Conservation (phyloP, 2,797 vertebrate genomes). For the Pseudochirops corinnae region DNA sequence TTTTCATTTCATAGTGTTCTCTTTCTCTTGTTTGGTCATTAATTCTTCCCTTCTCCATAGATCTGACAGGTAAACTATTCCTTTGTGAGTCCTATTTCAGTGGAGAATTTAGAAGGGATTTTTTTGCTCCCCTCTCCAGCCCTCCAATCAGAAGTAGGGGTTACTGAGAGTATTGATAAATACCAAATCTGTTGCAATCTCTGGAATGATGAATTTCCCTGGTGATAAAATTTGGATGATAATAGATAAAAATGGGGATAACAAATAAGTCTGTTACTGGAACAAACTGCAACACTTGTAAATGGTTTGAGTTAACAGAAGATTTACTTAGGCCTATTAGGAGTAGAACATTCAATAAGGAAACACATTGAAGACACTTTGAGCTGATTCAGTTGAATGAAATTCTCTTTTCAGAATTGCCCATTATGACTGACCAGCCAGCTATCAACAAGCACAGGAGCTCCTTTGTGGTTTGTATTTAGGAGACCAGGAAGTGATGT, state of each 20-base stretch:
- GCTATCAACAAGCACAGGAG: neutral
- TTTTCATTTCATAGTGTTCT: neutral
- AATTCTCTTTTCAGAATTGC: neutral
- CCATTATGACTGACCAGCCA: neutral
- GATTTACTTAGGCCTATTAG: neutral
- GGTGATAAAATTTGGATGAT: neutral
- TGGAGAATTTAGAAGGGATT: neutral
- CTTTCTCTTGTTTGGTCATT: too few species aligned
- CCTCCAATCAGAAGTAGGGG: neutral
- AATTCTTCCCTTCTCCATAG: neutral
- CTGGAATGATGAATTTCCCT: neutral
- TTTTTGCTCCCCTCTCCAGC: neutral
- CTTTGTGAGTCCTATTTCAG: neutral
- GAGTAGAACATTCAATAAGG: neutral
- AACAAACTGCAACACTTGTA: neutral
- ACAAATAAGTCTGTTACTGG: too few species aligned
- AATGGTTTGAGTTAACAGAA: neutral
- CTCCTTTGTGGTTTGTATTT: neutral
- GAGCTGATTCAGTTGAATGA: neutral
- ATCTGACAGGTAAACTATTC: neutral
- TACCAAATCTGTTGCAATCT: neutral
- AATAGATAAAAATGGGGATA: neutral
- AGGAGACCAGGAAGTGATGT: neutral
- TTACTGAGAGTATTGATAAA: neutral
- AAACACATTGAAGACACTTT: neutral